Percentiles rank a stretch among this genome's conserved stretches.
Conservation (phyloP, 2,888 invertebrate species). For the Aporophyla nigra region DNA sequence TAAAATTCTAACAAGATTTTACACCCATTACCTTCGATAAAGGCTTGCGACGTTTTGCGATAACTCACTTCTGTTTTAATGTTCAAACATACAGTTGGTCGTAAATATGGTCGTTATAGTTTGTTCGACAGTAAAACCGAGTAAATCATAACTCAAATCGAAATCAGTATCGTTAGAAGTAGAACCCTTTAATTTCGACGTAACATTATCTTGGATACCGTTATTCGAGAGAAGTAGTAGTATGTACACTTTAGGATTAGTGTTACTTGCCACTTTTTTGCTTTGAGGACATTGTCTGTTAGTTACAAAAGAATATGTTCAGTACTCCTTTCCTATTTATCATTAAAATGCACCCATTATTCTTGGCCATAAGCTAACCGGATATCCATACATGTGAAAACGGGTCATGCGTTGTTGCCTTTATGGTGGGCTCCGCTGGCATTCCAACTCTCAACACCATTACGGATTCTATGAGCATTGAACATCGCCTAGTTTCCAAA, state of each 20-base stretch:
- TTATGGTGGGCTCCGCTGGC: constrained; percentile 72
- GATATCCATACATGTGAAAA: constrained; percentile 87
- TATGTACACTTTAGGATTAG: constrained; percentile 9
- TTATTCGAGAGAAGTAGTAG: constrained; percentile 41
- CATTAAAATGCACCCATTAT: constrained; percentile 78
- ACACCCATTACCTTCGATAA: constrained; percentile 18
- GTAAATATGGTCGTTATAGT: constrained; percentile 37
- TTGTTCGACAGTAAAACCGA: constrained; percentile 34
- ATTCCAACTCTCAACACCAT: constrained; percentile 73
- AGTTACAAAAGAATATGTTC: constrained; percentile 63
- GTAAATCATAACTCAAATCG: constrained; percentile 33
- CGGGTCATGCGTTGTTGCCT: constrained; percentile 80
- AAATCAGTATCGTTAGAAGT: constrained; percentile 31
- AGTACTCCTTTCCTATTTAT: constrained; percentile 69
- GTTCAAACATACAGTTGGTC: constrained; percentile 36
- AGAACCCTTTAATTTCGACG: constrained; percentile 26
- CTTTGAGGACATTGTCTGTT: constrained; percentile 55
- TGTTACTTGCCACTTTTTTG: constrained; percentile 40
- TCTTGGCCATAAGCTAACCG: constrained; percentile 81
- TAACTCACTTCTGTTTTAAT: constrained; percentile 39
- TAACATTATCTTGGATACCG: constrained; percentile 25
- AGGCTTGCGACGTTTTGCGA: constrained; percentile 23
- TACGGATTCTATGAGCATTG: constrained; percentile 77
- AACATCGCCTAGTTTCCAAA: constrained; percentile 74
- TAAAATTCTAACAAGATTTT: constrained; percentile 53